Conservation (phyloP, 2,797 vertebrate species). For the Halcyon chelicuti region DNA sequence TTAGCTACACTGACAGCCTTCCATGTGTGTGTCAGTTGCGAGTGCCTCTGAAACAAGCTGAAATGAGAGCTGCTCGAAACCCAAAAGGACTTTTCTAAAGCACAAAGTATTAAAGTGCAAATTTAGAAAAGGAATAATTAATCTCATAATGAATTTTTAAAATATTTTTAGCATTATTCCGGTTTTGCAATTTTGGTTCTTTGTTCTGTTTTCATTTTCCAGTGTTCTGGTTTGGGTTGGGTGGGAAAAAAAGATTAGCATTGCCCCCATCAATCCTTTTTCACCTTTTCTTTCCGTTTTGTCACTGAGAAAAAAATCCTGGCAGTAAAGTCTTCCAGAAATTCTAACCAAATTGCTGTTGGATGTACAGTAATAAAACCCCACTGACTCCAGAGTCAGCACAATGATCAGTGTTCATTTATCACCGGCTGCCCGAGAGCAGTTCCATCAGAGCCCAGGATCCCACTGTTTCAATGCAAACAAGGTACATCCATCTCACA, state of each 20-base stretch:
- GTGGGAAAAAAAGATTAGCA: not conserved
- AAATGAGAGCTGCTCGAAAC: not conserved
- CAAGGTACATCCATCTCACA: slow-evolving; percentile 32
- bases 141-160: not conserved
- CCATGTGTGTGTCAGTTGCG: not conserved
- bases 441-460: not conserved
- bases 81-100: not conserved
- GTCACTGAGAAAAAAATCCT: not conserved
- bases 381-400: not conserved
- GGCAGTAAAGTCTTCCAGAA: slow-evolving; percentile 5
- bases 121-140: not conserved
- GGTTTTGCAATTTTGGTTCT: rapidly evolving
- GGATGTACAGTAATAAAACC: slow-evolving; percentile 9
- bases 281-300: not conserved
- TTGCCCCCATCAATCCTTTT: not conserved
- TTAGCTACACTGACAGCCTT: not conserved
- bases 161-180: not conserved
- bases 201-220: not conserved
- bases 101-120: not conserved
- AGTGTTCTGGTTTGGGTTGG: not conserved
- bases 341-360: slow-evolving; percentile 22
- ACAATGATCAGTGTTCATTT: not conserved
- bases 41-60: not conserved
- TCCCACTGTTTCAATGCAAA: slow-evolving; percentile 18
- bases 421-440: slow-evolving; percentile 30